These are phyloP conservation scores for Leptonema lineaticorne DNA, from an alignment of 1,140 invertebrate genomes.

Conservation along the genomic window DNA sequence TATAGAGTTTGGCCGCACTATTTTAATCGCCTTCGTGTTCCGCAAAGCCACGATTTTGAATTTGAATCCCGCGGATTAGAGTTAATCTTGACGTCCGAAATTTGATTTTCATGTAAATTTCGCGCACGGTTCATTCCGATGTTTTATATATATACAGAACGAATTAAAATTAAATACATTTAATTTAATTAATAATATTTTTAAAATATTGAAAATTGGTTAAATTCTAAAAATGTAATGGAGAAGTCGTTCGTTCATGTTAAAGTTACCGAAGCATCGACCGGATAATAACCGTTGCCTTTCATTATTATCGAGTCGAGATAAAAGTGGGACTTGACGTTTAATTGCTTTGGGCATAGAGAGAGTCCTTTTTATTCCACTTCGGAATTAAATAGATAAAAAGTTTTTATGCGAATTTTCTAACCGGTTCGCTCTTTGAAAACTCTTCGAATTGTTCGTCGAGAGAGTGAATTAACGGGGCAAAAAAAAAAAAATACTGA, in stretches of 20 bases:
- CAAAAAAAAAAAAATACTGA: too few species aligned
- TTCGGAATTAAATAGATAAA: slow-evolving; percentile 10
- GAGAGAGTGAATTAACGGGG: too few species aligned
- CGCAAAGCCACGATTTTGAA: slow-evolving; percentile 15
- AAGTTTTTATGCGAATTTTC: slow-evolving; percentile 1
- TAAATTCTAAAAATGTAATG: too few species aligned
- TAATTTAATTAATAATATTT: too few species aligned
- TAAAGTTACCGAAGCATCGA: not conserved
- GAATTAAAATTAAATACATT: too few species aligned
- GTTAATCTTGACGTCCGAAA: slow-evolving; percentile 30
- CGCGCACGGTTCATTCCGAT: too few species aligned
- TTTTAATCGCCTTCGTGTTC: slow-evolving; percentile 24
- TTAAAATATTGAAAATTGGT: too few species aligned
- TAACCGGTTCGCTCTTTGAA: too few species aligned
- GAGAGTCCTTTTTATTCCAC: too few species aligned
- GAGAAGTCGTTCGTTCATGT: not conserved
- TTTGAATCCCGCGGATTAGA: slow-evolving; percentile 30
- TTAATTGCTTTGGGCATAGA: slow-evolving; percentile 9
- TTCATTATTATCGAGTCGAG: not conserved
- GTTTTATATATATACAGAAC: not conserved
- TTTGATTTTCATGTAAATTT: slow-evolving; percentile 17
- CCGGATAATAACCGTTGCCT: slow-evolving; percentile 5
- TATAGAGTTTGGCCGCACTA: slow-evolving; percentile 31
- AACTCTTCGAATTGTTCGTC: too few species aligned
- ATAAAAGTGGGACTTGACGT: slow-evolving; percentile 4